Evolutionary conservation across 2,797 vertebrate species (phyloP), one percentile per base, ranked within the genome.

Genomic region (Molossus alvarezi): DNA sequence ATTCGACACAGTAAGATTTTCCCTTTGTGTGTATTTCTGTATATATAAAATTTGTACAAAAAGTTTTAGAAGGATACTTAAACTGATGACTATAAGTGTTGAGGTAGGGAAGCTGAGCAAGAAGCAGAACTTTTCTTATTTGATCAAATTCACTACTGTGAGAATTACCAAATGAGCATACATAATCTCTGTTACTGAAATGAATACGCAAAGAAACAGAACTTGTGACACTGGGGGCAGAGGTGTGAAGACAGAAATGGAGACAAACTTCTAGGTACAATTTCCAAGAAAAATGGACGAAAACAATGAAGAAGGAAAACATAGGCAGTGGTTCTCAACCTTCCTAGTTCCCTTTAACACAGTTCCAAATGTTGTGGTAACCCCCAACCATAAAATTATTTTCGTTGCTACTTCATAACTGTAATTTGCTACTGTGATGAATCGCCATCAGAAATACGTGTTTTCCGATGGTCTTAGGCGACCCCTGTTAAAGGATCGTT

Each of bases 11-110:
- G 67, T 53, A 0, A 88, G 12, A 67, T 84, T 69, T 37, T 4
- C 55, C 13, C 25, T 17, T 53, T n/a, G 29, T 13, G 9, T n/a
- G 20, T 23, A 21, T 27, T 4, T 17, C 27, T 37, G 14, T 58
- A 25, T n/a, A 14, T 23, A 57, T 48, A 48, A 41, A 87, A 69
- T 85, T 27, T 89, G 55, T 69, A 67, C 60, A 79, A 25, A 75
- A 87, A 67, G 62, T 72, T 91, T 79, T 48, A 91, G 75, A 51
- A 91, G 69, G 51, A 83, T 53, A 76, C 29, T 65, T 72, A 76
- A 88, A 51, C 4, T 72, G 45, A 23, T 95, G 89, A 81, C 82
- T 62, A 1, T 64, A 85, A 94, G 37, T 2, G 23, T n/a, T 51
- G 25, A 87, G 5, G 64, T 65, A 77, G 3, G 58, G 17, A 90